phyloP scores from a whole-genome alignment of 2,113 vertebrate species.

The Halcyon malimbica region DNA sequence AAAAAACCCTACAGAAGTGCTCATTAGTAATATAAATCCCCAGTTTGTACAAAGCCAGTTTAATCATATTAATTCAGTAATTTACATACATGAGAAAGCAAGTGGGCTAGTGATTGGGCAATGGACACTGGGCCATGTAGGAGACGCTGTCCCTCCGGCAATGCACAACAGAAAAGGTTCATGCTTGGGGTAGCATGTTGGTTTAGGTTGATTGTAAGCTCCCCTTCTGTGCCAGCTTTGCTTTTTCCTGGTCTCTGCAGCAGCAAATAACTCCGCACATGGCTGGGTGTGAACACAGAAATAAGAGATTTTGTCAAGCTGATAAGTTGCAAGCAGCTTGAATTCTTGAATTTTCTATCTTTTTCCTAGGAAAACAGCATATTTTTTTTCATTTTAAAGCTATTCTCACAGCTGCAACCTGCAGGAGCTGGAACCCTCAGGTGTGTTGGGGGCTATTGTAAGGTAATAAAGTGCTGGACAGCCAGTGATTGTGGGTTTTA shows the following conservation, averaged over 20 bases:
- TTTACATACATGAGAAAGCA: background rate
- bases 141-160: background rate
- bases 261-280: background rate
- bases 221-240: background rate
- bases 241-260: background rate
- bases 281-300: background rate
- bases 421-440: background rate
- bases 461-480: background rate
- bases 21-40: background rate
- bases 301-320: background rate
- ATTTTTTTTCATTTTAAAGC: background rate
- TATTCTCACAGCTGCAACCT: background rate
- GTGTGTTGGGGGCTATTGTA: background rate
- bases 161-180: background rate
- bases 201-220: background rate
- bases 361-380: background rate
- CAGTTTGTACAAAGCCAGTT: background rate
- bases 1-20: background rate
- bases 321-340: background rate
- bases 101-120: background rate
- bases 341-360: background rate
- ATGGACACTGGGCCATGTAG: accelerated
- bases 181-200: accelerated
- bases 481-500: background rate
- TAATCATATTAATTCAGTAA: background rate